Conservation (phyloP, 2,888 invertebrate species). For the Synanthedon formicaeformis region DNA sequence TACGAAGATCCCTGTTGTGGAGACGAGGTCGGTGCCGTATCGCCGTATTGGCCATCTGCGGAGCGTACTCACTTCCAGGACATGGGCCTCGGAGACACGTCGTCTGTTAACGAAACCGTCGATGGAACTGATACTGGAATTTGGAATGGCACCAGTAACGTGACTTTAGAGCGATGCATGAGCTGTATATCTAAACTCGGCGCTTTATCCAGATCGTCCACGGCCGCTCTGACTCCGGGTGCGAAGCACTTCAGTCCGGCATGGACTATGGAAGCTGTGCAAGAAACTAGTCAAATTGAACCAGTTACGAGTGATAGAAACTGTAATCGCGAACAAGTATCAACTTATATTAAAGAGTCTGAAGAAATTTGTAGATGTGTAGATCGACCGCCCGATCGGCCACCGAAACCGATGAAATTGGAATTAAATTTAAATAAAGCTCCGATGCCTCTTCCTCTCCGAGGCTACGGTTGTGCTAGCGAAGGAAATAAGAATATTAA, state of each 20-base stretch:
- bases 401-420: conserved; percentile 65
- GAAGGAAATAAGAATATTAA: conserved; percentile 25
- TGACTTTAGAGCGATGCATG: conserved; percentile 73
- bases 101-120: conserved; percentile 32
- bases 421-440: conserved; percentile 40
- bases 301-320: conserved; percentile 7
- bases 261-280: conserved; percentile 65
- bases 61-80: conserved; percentile 66
- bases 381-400: conserved; percentile 67
- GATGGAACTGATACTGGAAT: conserved; percentile 8
- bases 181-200: conserved; percentile 85
- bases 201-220: conserved; percentile 76
- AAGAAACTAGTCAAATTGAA: conserved; percentile 23
- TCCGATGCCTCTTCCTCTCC: conserved; percentile 44
- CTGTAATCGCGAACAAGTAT: conserved; percentile 9
- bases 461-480: conserved; percentile 18
- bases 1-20: conserved; percentile 37
- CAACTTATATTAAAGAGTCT: conserved; percentile 20
- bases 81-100: conserved; percentile 46
- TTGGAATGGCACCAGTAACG: conserved; percentile 16
- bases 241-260: conserved; percentile 66
- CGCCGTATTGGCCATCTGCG: conserved; percentile 74
- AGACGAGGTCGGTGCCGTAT: conserved; percentile 61
- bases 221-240: conserved; percentile 65
- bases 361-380: conserved; percentile 31